Evolutionary conservation across 2,888 invertebrate genomes (phyloP).

Genomic region (Tetramorium bicarinatum): DNA sequence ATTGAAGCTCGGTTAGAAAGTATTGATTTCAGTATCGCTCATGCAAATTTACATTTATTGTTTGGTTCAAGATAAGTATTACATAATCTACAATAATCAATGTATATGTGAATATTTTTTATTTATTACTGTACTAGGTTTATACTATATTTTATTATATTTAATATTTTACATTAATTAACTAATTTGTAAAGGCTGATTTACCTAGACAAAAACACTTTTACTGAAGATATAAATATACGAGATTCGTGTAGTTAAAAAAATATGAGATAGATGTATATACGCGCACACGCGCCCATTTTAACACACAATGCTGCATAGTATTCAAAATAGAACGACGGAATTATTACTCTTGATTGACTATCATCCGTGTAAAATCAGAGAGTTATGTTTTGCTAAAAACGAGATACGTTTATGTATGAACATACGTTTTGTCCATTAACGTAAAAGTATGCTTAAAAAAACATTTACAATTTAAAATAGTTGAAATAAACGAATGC

Average conservation of each 20-base stretch:
- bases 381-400: neutral
- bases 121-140: neutral
- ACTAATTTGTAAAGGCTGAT: neutral
- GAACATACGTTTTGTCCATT: neutral
- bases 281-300: neutral
- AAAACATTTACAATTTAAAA: neutral
- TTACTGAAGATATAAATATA: neutral
- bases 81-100: neutral
- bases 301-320: neutral
- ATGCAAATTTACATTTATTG: slow-evolving; percentile 12
- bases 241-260: neutral
- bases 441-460: neutral
- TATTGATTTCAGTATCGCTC: neutral
- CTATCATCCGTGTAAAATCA: neutral
- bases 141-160: no score
- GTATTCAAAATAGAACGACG: neutral
- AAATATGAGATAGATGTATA: neutral
- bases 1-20: neutral
- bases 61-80: neutral
- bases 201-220: neutral
- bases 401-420: neutral
- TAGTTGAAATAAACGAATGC: neutral
- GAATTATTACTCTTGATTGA: neutral
- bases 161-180: neutral
- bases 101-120: neutral